Evolutionary conservation across 2,888 invertebrate species (phyloP).

Genomic region (Himalopsyche anomala): DNA sequence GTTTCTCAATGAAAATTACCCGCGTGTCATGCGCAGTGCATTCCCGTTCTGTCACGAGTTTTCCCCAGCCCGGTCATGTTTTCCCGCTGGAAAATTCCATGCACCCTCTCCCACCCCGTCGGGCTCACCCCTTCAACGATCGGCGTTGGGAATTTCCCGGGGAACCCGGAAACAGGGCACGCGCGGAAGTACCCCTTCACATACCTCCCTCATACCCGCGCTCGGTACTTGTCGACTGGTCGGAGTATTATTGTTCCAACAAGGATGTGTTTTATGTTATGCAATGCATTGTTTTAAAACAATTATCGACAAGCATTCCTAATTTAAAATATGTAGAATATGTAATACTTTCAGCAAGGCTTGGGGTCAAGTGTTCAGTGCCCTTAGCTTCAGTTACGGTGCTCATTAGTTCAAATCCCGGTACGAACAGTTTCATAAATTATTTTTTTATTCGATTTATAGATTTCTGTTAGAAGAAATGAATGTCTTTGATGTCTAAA

Average conservation of each 20-base stretch:
- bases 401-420: no score
- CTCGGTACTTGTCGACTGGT: constrained; percentile 21
- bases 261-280: not conserved
- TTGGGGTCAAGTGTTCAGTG: no score
- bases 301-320: no score
- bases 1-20: constrained; percentile 43
- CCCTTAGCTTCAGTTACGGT: no score
- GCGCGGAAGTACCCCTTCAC: constrained; percentile 43
- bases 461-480: no score
- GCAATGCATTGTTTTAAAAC: no score
- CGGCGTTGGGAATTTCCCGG: constrained; percentile 50
- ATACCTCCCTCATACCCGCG: constrained; percentile 12
- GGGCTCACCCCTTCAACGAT: constrained; percentile 44
- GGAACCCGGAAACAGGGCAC: constrained; percentile 53
- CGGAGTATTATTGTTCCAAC: not conserved
- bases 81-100: constrained; percentile 41
- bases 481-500: no score
- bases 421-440: no score
- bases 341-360: no score
- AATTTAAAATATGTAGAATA: no score
- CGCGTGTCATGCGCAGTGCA: constrained; percentile 26
- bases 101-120: not conserved
- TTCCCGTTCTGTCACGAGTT: not conserved
- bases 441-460: no score
- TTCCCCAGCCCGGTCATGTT: not conserved